Percentiles rank a stretch among this genome's conserved stretches.
phyloP scores from a whole-genome alignment of 37 sponge, comb jelly and placozoan genomes.

The Beroe ovata region DNA sequence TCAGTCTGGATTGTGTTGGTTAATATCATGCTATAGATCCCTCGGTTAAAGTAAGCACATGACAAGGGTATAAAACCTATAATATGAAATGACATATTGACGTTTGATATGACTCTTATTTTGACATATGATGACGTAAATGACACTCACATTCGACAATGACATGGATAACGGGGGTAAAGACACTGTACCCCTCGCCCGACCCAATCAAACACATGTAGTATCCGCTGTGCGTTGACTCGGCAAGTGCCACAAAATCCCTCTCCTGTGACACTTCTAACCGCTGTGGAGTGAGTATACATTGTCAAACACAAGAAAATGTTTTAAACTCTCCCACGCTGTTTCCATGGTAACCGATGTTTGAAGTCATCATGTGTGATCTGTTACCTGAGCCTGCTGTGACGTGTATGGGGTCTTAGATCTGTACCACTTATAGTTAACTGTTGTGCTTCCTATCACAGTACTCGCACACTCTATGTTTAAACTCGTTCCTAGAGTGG shows the following conservation, averaged over 20 bases:
- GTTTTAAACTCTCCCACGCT: not conserved
- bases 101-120: no score
- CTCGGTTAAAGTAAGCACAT: no score
- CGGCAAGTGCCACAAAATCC: not conserved
- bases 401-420: slow-evolving; percentile 17
- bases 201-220: slow-evolving; percentile 48
- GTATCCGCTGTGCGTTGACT: slow-evolving; percentile 26
- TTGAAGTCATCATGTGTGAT: no score
- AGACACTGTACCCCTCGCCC: slow-evolving; percentile 39
- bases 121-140: no score
- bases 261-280: not conserved
- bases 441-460: slow-evolving; percentile 12
- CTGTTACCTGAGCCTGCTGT: slow-evolving; percentile 14
- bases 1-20: no score
- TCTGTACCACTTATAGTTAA: slow-evolving; percentile 46
- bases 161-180: slow-evolving; percentile 47
- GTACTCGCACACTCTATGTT: slow-evolving; percentile 44
- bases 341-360: no score
- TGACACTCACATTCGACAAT: slow-evolving; percentile 63
- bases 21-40: no score
- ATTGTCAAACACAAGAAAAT: no score
- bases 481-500: not conserved
- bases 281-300: slow-evolving; percentile 3
- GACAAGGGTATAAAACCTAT: no score
- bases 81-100: no score